Base-by-base conservation (phyloP, 2,888 invertebrate species). In the Linnaemya vulpina region DNA sequence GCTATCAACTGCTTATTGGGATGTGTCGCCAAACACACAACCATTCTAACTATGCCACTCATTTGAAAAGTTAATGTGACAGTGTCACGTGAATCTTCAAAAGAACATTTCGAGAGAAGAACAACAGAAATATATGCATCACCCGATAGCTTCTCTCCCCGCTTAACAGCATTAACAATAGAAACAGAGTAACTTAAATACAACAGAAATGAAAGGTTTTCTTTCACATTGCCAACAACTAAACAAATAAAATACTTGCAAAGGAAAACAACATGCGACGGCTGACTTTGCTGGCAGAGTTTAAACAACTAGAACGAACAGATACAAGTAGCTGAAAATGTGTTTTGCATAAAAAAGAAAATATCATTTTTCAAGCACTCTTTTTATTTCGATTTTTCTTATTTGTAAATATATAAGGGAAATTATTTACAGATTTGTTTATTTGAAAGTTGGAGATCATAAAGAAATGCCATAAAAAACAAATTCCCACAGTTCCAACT, bases 51-150 rank as follows among this genome's bases (percentile, higher is more conserved):
- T 22, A 8, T 43, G 58, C 17, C 40, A 38, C 40, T 46, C 43
- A 20, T 30, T 71, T 58, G 40, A 74, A 74, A 74, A 79, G 68
- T 74, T 80, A 77, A 85, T 82, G 87, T 87, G 86, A 83, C 83
- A 87, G 75, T 85, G 86, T 87, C 87, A 87, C 86, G 86, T 87
- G 86, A 86, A 77, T 80, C 65, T 80, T 76, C 53, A 51, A 74
- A 77, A 70, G 58, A 78, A 74, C 77, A 81, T 78, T 63, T 78
- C 70, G 46, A 62, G 62, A 68, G n/a, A 53, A 49, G 22, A 35
- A 2, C n/a, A 55, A 35, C 13, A 43, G 51, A 15, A 25, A 74
- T 49, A 30, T 30, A 67, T 15, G 51, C 65, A 65, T 17, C 58
- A 30, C 7, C 13, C 35, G 51, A 46, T 53, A 15, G 1, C 13